These are phyloP conservation scores for Momotus momota DNA, from an alignment of 2,797 vertebrate species.

Conservation along the genomic window DNA sequence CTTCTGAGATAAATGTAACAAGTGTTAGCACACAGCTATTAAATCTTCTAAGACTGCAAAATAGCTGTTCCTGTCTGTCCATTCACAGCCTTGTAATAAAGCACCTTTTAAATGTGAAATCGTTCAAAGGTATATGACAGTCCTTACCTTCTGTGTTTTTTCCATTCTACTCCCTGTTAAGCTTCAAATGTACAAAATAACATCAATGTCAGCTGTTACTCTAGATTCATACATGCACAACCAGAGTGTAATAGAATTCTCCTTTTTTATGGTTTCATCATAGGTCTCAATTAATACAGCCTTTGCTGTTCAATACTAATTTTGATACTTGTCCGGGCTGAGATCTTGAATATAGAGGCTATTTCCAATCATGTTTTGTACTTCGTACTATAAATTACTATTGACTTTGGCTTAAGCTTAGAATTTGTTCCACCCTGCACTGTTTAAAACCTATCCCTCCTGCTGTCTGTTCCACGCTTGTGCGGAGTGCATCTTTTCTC, in stretches of 20 bases:
- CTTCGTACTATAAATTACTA: neutral
- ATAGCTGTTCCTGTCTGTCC: neutral
- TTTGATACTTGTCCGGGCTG: neutral
- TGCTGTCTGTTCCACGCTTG: neutral
- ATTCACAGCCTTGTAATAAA: neutral
- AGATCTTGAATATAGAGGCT: neutral
- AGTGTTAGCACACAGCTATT: conserved; percentile 25
- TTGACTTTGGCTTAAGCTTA: neutral
- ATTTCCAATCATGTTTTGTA: neutral
- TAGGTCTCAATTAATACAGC: neutral
- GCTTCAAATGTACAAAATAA: neutral
- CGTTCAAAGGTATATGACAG: neutral
- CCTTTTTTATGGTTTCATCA: neutral
- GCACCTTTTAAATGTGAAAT: conserved; percentile 18
- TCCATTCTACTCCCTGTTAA: neutral
- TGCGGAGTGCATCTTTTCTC: neutral
- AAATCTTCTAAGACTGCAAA: conserved; percentile 3
- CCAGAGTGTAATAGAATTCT: neutral
- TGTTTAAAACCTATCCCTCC: neutral
- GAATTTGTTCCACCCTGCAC: neutral
- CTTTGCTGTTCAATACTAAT: neutral
- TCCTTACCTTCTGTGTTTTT: neutral
- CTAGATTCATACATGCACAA: neutral
- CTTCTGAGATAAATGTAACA: conserved; percentile 34
- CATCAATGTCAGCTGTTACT: neutral